phyloP scores from a whole-genome alignment of 2,888 invertebrate genomes.

The Andrena bucephala region DNA sequence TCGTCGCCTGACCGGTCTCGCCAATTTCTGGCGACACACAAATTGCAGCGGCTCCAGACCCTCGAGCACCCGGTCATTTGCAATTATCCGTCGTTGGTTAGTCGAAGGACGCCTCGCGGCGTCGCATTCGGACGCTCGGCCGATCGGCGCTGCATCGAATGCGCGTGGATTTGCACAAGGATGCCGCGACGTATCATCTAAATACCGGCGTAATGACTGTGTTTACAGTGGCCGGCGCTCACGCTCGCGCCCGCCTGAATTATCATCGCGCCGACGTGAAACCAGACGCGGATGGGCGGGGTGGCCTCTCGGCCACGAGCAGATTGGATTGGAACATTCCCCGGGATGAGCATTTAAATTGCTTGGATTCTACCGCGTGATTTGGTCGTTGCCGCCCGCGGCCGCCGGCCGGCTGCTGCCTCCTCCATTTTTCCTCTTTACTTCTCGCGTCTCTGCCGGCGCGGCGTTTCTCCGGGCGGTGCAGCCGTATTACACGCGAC shows the following conservation, averaged over 20 bases:
- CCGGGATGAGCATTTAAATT: conserved; percentile 69
- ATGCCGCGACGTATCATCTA: conserved; percentile 53
- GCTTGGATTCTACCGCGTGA: conserved; percentile 56
- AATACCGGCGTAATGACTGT: conserved; percentile 67
- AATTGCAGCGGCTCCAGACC: conserved; percentile 19
- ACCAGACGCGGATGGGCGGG: conserved; percentile 60
- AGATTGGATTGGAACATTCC: conserved; percentile 76
- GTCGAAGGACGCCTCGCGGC: conserved; percentile 5
- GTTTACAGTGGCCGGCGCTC: conserved; percentile 48
- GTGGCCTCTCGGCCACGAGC: conserved; percentile 41
- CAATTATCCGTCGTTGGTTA: conserved; percentile 18
- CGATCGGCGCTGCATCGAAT: conserved; percentile 57
- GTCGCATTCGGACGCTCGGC: conserved; percentile 11
- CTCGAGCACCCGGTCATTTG: conserved; percentile 13
- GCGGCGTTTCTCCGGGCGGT: conserved; percentile 30
- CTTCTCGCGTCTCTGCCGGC: conserved; percentile 14
- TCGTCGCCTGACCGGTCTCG: conserved; percentile 2
- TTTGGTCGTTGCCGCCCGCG: conserved; percentile 6
- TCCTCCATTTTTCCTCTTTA: conserved; percentile 14
- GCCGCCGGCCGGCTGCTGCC: background rate
- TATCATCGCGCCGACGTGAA: conserved; percentile 66
- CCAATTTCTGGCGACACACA: conserved; percentile 13
- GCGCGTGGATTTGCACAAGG: conserved; percentile 32
- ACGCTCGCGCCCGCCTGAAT: conserved; percentile 68
- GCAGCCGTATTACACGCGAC: conserved; percentile 67